Percentiles rank a stretch among this genome's conserved stretches.
Conservation (phyloP, 2,113 vertebrate genomes). For the Calonectris borealis region DNA sequence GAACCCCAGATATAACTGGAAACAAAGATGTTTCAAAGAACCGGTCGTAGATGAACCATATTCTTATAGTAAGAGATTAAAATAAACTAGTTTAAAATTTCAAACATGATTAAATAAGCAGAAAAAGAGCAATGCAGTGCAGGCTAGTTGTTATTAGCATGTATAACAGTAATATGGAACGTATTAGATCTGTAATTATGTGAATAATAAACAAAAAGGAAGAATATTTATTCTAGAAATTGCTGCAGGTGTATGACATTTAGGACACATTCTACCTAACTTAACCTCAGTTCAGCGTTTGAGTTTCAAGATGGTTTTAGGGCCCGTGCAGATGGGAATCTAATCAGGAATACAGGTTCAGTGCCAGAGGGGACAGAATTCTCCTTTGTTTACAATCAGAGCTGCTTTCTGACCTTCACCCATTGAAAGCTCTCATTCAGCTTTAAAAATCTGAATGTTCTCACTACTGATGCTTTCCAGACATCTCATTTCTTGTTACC, state of each 20-base stretch:
- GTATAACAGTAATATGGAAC: not conserved
- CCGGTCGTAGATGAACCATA: not conserved
- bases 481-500: not conserved
- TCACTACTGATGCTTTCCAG: not conserved
- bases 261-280: not conserved
- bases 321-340: not conserved
- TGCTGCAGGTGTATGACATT: not conserved
- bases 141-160: not conserved
- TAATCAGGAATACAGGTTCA: not conserved
- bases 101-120: not conserved
- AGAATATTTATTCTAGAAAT: not conserved
- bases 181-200: not conserved
- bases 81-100: not conserved
- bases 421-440: slow-evolving; percentile 6
- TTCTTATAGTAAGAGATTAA: not conserved
- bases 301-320: slow-evolving; percentile 3
- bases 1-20: not conserved
- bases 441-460: slow-evolving; percentile 18
- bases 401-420: slow-evolving; percentile 30
- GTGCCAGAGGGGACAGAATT: not conserved
- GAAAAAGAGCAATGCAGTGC: not conserved
- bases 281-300: not conserved
- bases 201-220: not conserved
- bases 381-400: slow-evolving; percentile 12
- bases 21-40: not conserved